Base-by-base conservation (phyloP, 2,888 invertebrate genomes). In the Metopia argyrocephala region DNA sequence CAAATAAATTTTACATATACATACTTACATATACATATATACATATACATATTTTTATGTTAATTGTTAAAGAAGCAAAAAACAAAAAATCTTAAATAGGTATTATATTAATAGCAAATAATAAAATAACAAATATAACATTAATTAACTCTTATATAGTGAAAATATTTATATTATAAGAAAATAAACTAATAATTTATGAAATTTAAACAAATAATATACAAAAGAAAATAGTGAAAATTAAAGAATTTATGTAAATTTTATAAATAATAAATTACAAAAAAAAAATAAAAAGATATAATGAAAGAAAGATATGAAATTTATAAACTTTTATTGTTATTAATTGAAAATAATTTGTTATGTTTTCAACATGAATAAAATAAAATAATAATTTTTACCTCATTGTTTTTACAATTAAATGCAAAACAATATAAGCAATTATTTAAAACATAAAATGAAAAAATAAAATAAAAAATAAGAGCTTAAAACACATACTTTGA, bases 381-480 rank as follows among this genome's bases (percentile, higher is more conserved):
- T 57, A 23, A 71, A 62, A 27, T 78, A 66, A 78, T 62, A 68
- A 69, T 76, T 83, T 78, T 79, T 79, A 52, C 75, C 69, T 82
- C 83, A 83, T 65, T 74, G 83, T 84, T 78, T 62, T 82, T 70
- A 81, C 76, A 81, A 70, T 82, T 76, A 73, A 83, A 71, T 79
- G 79, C 59, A 83, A 56, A 73, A 74, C 50, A 48, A 68, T 75
- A 64, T 57, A 76, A 76, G 59, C 65, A 70, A 76, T 76, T 70
- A 52, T 65, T 18, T 31, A 62, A 61, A 31, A 61, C 59, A 20
- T 48, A 50, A 31, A 52, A 6, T 12, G 78, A 70, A 56, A 68
- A 71, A 52, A 71, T 61, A 65, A 38, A 52, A 71, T 81, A 79
- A 52, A 76, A 78, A 48, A 66, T 48, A 9, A 52, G 6, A 9